Base-by-base conservation (phyloP, 1,140 invertebrate species). In the Drosophila prosaltans region DNA sequence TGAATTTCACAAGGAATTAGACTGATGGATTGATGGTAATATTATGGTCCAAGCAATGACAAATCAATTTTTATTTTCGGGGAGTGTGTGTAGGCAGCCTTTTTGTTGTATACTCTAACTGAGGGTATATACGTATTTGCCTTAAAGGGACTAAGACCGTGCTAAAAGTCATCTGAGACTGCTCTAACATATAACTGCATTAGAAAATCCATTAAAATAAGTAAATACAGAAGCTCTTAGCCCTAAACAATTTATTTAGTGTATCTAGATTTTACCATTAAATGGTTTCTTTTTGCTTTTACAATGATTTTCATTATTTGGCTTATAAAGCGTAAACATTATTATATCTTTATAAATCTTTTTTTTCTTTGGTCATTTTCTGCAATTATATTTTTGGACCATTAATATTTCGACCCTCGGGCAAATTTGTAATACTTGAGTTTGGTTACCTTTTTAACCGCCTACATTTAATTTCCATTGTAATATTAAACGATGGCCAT, bases 401-500 rank as follows among this genome's bases (percentile, higher is more conserved):
- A 48, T 48, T 51, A 51, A 26, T 26, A 11, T 26, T 51, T 26
- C 8, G 45, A 26, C 39, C 39, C 60, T 43, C 11, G 36, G 21
- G 26, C 60, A 40, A 62, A n/a, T n/a, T n/a, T 5, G 39, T 26
- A 24, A 62, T 21, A 43, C 36, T 43, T 51, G 68, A 28, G 36
- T 58, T 66, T 30, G 54, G 58, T 54, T 57, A 41, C 74, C 45
- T 51, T 51, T 10, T 26, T 26, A 55, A 59, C 74, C 74, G 78
- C 74, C 68, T 74, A 58, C 51, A 54, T 71, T 78, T 72, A 57
- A 60, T 69, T 63, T 64, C 57, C 61, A 71, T 75, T 75, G 64
- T 67, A 36, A 41, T 54, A 73, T 74, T 77, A 84, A 84, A 67
- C 74, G 79, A 71, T 76, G 82, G 82, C 75, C 83, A 86, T 86